Percentiles rank a stretch among this genome's conserved stretches.
Conservation (phyloP, 1,140 invertebrate genomes). For the Ooceraea biroi region DNA sequence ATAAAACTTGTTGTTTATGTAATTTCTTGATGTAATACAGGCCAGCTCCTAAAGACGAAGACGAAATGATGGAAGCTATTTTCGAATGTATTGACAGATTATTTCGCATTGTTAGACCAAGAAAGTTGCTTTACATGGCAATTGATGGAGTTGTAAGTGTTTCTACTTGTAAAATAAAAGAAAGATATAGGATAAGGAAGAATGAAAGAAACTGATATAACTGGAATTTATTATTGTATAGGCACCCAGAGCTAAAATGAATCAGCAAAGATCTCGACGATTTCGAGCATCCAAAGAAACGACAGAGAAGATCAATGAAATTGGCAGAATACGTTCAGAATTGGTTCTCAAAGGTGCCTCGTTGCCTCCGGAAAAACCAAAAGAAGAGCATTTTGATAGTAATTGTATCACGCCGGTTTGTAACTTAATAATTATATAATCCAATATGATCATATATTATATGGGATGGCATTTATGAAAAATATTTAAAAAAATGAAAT, state of each 20-base stretch:
- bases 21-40: slow-evolving; percentile 82
- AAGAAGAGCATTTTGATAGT: slow-evolving; percentile 98
- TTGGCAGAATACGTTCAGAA: slow-evolving; percentile 92
- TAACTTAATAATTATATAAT: slow-evolving; percentile 54
- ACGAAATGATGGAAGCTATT: slow-evolving; percentile 99
- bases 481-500: background rate
- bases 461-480: background rate
- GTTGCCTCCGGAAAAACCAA: slow-evolving; percentile 96
- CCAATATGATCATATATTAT: background rate
- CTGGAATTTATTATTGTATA: slow-evolving; percentile 76
- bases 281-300: slow-evolving; percentile 99
- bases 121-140: slow-evolving; percentile 99
- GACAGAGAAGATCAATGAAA: slow-evolving; percentile 95
- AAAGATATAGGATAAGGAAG: background rate
- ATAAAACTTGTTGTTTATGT: slow-evolving; percentile 49
- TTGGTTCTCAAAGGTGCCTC: slow-evolving; percentile 91
- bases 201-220: slow-evolving; percentile 13
- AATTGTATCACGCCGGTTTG: slow-evolving; percentile 98
- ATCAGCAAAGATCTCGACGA: slow-evolving; percentile 98
- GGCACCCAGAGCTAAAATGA: slow-evolving; percentile 99
- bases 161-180: background rate
- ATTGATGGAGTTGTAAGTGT: slow-evolving; percentile 98
- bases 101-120: slow-evolving; percentile 97
- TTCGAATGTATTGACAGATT: slow-evolving; percentile 99
- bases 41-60: slow-evolving; percentile 98